Conservation (phyloP, 2,797 vertebrate species). For the Melopsittacus undulatus region DNA sequence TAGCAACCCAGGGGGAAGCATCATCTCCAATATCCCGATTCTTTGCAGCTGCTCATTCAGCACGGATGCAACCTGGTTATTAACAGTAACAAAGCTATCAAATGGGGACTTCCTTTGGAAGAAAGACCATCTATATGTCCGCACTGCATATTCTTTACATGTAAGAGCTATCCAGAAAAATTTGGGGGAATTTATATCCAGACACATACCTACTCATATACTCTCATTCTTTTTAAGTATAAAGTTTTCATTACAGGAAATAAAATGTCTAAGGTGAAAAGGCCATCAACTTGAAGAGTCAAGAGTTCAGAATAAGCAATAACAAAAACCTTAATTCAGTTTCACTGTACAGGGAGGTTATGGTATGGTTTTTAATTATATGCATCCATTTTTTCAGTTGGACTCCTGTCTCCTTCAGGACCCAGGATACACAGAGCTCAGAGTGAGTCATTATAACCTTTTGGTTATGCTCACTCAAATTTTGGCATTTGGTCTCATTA, state of each 20-base stretch:
- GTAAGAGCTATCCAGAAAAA: background rate
- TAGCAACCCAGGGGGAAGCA: constrained; percentile 54
- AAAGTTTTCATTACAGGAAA: background rate
- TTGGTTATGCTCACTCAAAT: background rate
- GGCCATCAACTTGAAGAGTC: background rate
- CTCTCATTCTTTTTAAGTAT: background rate
- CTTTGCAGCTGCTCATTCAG: constrained; percentile 69
- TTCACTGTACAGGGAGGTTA: background rate
- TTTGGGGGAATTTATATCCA: background rate
- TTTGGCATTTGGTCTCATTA: background rate
- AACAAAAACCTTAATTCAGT: background rate
- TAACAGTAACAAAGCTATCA: constrained; percentile 43
- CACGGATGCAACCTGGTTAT: constrained; percentile 32
- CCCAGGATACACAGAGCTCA: background rate
- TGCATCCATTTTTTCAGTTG: background rate
- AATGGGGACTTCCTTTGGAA: background rate
- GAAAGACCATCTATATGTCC: background rate
- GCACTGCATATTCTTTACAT: background rate
- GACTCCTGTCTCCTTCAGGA: background rate
- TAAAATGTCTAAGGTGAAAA: background rate
- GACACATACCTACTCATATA: background rate
- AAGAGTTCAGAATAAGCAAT: background rate
- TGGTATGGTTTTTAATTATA: background rate
- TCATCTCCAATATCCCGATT: constrained; percentile 60
- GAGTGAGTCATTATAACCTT: background rate